Evolutionary conservation across 2,888 invertebrate genomes (phyloP).

Genomic region (Theretra japonica): DNA sequence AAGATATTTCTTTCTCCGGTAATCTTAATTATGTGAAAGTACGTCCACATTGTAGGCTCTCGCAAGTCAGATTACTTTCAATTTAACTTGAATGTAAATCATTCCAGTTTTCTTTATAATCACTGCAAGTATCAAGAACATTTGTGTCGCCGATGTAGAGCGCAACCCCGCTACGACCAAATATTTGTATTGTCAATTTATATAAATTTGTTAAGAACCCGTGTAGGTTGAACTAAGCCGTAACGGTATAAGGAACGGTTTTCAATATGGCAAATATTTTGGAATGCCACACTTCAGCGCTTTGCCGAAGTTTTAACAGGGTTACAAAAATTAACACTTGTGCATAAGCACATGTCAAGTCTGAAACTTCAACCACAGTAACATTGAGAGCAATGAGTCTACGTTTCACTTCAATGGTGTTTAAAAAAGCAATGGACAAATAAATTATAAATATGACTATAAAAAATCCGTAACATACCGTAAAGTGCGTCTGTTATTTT

Average conservation of each 20-base stretch:
- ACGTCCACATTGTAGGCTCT: constrained; percentile 1
- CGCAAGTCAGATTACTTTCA: constrained; percentile 20
- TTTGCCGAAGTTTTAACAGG: not conserved
- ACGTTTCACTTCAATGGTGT: not conserved
- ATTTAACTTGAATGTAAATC: constrained; percentile 29
- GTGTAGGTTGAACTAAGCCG: constrained; percentile 42
- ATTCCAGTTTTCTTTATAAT: constrained; percentile 20
- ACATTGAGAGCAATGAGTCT: not conserved
- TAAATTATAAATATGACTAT: no score
- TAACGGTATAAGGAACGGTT: constrained; percentile 28
- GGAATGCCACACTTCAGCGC: not conserved
- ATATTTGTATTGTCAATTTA: constrained; percentile 43
- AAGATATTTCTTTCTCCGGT: constrained; percentile 18
- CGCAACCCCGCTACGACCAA: constrained; percentile 36
- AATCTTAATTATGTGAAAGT: constrained; percentile 28
- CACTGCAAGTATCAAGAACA: not conserved
- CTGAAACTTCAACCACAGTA: not conserved
- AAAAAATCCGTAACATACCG: no score
- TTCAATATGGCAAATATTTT: not conserved
- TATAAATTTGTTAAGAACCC: constrained; percentile 35
- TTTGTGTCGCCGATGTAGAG: constrained; percentile 29
- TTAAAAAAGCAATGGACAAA: no score
- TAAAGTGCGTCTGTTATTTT: no score
- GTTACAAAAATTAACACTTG: constrained; percentile 13
- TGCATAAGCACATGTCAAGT: not conserved